phyloP scores from a whole-genome alignment of 2,797 vertebrate genomes.

The Sebastes umbrosus region DNA sequence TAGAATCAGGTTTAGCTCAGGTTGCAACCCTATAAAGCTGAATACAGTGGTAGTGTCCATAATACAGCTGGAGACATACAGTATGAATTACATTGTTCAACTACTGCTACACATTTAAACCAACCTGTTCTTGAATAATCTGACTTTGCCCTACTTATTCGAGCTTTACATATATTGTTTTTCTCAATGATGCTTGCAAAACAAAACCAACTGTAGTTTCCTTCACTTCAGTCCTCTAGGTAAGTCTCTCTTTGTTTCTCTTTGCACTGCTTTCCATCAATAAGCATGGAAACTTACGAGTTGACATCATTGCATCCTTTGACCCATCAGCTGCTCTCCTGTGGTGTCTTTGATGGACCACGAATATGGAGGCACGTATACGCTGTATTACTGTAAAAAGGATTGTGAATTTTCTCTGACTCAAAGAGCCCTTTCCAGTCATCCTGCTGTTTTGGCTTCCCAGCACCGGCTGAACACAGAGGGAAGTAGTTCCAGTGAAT shows the following conservation, averaged over 20 bases:
- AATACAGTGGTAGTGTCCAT: background rate
- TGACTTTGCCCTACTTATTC: background rate
- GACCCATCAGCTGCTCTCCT: slow-evolving; percentile 4
- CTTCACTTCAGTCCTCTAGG: background rate
- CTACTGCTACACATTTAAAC: background rate
- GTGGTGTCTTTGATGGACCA: slow-evolving; percentile 14
- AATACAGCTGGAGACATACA: background rate
- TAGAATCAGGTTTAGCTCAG: background rate
- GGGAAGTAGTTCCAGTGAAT: background rate
- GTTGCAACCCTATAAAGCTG: background rate
- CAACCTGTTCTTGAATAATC: background rate
- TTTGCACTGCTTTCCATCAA: background rate
- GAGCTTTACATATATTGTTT: background rate
- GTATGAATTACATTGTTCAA: background rate
- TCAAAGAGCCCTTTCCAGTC: background rate
- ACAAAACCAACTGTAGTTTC: background rate
- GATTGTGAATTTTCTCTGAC: slow-evolving; percentile 8
- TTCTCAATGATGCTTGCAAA: background rate
- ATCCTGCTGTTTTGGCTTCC: slow-evolving; percentile 6
- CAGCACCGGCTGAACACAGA: background rate
- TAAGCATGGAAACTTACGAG: background rate
- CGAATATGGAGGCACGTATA: background rate
- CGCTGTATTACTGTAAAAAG: background rate
- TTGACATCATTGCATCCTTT: slow-evolving; percentile 21
- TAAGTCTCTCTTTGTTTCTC: background rate